Conservation (phyloP, 2,888 invertebrate species). For the Acanthopleura granulata region DNA sequence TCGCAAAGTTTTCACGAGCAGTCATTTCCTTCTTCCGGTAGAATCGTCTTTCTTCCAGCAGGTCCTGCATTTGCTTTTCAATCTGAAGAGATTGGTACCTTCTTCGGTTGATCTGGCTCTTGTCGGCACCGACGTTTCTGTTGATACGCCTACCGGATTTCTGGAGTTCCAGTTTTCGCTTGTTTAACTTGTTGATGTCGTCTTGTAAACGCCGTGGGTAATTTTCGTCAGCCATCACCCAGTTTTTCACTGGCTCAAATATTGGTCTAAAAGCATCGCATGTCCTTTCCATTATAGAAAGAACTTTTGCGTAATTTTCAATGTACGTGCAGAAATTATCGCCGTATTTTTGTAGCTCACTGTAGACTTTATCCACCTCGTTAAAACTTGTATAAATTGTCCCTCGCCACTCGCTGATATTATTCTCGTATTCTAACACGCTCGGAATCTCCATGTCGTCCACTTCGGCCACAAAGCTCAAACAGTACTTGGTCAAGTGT, state of each 20-base stretch:
- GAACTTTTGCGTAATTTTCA: conserved; percentile 42
- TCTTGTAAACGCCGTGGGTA: conserved; percentile 52
- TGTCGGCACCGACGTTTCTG: conserved; percentile 37
- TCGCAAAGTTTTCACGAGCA: conserved; percentile 32
- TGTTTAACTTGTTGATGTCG: conserved; percentile 42
- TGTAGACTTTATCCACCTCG: conserved; percentile 36
- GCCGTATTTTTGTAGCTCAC: conserved; percentile 29
- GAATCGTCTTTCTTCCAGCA: conserved; percentile 36
- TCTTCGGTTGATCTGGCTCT: conserved; percentile 37
- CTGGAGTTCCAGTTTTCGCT: conserved; percentile 38
- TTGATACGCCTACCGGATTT: conserved; percentile 39
- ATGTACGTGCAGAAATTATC: conserved; percentile 42
- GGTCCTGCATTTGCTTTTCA: conserved; percentile 30
- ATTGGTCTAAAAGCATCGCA: conserved; percentile 46
- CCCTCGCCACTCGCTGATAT: conserved; percentile 46
- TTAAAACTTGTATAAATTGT: conserved; percentile 36
- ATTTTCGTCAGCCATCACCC: conserved; percentile 58
- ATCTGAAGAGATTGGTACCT: conserved; percentile 39
- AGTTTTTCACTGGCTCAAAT: conserved; percentile 51
- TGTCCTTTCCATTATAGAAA: conserved; percentile 49
- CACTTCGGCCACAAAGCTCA: conserved; percentile 52
- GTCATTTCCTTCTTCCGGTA: conserved; percentile 43
- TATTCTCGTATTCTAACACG: conserved; percentile 56
- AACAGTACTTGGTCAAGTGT: conserved; percentile 47
- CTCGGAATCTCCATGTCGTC: conserved; percentile 41